Conservation (phyloP, 30 jellyfish, hydroid and myxozoan species). For the Hydractinia symbiolongicarpus region DNA sequence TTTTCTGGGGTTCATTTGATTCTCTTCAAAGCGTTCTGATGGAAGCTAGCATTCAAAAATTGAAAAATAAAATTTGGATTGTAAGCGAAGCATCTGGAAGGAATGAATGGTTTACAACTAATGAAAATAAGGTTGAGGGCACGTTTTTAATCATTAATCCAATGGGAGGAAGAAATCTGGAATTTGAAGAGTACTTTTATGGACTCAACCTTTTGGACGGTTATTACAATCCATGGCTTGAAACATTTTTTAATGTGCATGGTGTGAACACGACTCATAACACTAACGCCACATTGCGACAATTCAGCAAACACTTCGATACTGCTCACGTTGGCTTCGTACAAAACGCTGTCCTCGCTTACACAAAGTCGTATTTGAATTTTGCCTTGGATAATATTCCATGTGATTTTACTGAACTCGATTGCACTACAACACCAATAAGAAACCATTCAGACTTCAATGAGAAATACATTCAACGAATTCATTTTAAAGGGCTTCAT, state of each 20-base stretch:
- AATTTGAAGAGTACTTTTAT: not conserved
- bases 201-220: not conserved
- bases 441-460: conserved; percentile 22
- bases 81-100: conserved; percentile 24
- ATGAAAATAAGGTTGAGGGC: not conserved
- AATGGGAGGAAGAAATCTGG: not conserved
- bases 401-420: not conserved
- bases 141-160: not conserved
- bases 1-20: conserved; percentile 12
- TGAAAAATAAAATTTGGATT: conserved; percentile 23
- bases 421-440: conserved; percentile 17
- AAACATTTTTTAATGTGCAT: conserved; percentile 8
- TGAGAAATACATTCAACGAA: not conserved
- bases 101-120: not conserved
- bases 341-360: conserved; percentile 26
- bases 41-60: not conserved
- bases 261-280: not conserved
- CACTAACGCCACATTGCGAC: not conserved
- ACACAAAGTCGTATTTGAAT: not conserved
- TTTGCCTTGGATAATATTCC: not conserved
- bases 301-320: conserved; percentile 11
- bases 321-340: conserved; percentile 6
- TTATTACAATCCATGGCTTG: conserved; percentile 17
- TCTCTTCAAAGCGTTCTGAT: not conserved
- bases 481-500: not conserved